A percentile compares a stretch with the other conserved stretches of the same genome.
These are phyloP conservation scores for Doryteuthis pealeii DNA, from an alignment of 1,140 invertebrate species.

Conservation along the genomic window DNA sequence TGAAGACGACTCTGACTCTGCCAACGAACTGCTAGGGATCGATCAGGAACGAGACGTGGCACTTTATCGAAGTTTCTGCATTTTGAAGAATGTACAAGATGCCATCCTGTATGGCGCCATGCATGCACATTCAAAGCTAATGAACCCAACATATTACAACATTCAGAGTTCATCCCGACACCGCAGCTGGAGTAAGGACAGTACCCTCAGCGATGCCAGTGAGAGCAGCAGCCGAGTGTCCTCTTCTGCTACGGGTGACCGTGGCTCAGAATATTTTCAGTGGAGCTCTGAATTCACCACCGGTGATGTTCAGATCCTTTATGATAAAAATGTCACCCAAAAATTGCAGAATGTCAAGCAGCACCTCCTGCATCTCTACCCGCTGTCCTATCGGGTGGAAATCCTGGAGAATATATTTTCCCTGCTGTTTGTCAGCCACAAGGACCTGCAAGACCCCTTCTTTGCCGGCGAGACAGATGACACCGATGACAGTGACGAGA, in stretches of 20 bases:
- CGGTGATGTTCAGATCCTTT: conserved; percentile 38
- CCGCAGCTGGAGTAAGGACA: conserved; percentile 4
- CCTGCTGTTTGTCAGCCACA: conserved; percentile 57
- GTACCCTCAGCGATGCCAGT: conserved; percentile 9
- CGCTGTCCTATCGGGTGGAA: conserved; percentile 58
- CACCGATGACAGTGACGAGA: conserved; percentile 38
- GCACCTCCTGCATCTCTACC: conserved; percentile 50
- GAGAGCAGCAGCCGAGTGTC: not conserved
- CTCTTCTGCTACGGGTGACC: not conserved
- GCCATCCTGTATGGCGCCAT: conserved; percentile 46
- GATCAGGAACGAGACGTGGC: conserved; percentile 51
- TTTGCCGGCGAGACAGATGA: conserved; percentile 33
- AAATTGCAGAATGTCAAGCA: conserved; percentile 41
- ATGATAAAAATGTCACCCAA: conserved; percentile 41
- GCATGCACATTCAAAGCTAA: conserved; percentile 35
- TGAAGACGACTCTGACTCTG: not conserved
- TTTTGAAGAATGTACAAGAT: conserved; percentile 54
- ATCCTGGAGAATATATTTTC: conserved; percentile 62
- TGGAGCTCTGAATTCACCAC: conserved; percentile 6
- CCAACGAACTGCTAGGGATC: conserved; percentile 32
- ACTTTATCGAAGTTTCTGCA: conserved; percentile 52
- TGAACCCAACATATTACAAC: conserved; percentile 31
- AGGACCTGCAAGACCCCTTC: conserved; percentile 47
- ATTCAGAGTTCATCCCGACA: not conserved
- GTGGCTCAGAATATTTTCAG: not conserved